Percentiles rank a stretch among this genome's conserved stretches.
Evolutionary conservation across 1,140 invertebrate species (phyloP).

Genomic region (Bradysia coprophila): DNA sequence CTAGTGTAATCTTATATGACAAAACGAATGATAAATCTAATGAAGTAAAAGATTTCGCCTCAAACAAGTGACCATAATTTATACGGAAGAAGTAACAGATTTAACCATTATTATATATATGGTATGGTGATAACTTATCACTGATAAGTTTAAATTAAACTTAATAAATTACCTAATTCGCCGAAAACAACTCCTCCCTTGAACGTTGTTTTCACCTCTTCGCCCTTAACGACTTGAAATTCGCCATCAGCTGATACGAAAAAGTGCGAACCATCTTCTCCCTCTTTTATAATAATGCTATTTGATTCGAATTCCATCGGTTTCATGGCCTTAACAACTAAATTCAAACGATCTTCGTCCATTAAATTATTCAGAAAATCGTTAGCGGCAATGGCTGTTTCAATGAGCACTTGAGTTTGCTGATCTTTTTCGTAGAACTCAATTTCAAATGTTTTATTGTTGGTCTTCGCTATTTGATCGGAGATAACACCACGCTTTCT

Average conservation of each 20-base stretch:
- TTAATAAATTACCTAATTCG: no score
- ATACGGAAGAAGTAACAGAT: no score
- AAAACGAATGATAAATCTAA: no score
- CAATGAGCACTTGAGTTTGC: conserved; percentile 29
- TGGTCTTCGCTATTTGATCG: conserved; percentile 17
- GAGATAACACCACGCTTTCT: conserved; percentile 17
- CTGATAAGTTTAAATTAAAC: no score
- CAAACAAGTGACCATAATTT: no score
- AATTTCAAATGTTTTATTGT: conserved; percentile 16
- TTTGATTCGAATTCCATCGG: conserved; percentile 52
- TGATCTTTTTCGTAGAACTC: conserved; percentile 21
- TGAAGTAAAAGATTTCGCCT: no score
- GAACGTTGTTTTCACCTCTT: conserved; percentile 57
- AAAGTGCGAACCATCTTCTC: conserved; percentile 60
- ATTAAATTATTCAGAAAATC: conserved; percentile 82
- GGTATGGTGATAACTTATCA: no score
- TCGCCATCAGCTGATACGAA: conserved; percentile 69
- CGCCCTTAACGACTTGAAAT: conserved; percentile 70
- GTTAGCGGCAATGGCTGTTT: conserved; percentile 54
- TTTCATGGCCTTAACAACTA: conserved; percentile 85
- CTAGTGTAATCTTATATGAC: no score
- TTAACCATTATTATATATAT: neutral
- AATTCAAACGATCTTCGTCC: conserved; percentile 60
- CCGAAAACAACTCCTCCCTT: conserved; percentile 78
- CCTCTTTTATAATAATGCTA: conserved; percentile 72